phyloP scores from a whole-genome alignment of 2,888 invertebrate species.

The Neria commutata region DNA sequence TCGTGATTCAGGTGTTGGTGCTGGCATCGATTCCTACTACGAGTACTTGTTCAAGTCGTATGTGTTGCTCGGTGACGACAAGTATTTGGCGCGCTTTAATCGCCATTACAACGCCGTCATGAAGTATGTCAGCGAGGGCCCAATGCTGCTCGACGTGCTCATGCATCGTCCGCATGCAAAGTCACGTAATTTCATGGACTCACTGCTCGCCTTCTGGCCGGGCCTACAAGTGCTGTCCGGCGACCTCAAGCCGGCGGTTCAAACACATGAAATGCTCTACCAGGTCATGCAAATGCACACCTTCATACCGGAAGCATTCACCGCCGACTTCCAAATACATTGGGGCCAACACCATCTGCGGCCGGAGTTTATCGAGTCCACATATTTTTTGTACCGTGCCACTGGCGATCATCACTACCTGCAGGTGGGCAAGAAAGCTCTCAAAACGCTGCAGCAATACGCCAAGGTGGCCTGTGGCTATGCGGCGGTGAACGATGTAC shows the following conservation, averaged over 20 bases:
- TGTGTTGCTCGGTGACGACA: constrained; percentile 91
- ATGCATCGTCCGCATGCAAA: constrained; percentile 95
- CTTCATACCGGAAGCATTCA: constrained; percentile 98
- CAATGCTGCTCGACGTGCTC: constrained; percentile 92
- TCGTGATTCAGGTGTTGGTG: constrained; percentile 97
- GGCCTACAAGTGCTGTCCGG: constrained; percentile 89
- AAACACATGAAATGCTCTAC: constrained; percentile 98
- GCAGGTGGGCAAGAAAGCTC: constrained; percentile 83
- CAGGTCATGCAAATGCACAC: constrained; percentile 98
- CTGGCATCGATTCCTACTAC: constrained; percentile 98
- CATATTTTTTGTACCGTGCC: constrained; percentile 94
- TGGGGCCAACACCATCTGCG: constrained; percentile 98
- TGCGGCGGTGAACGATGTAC: constrained; percentile 95
- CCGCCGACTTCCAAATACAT: constrained; percentile 96
- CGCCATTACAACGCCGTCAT: constrained; percentile 94
- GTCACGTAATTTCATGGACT: constrained; percentile 96
- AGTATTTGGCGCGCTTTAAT: constrained; percentile 92
- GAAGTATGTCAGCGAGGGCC: constrained; percentile 93
- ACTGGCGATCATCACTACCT: constrained; percentile 96
- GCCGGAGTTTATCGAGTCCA: constrained; percentile 97
- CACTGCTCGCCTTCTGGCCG: constrained; percentile 97
- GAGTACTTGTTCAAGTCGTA: constrained; percentile 98
- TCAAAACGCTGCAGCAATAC: constrained; percentile 87
- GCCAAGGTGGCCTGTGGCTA: constrained; percentile 96
- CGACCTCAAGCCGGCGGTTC: constrained; percentile 96